Base-by-base conservation (phyloP, 1,140 invertebrate genomes). In the Triops longicaudatus region DNA sequence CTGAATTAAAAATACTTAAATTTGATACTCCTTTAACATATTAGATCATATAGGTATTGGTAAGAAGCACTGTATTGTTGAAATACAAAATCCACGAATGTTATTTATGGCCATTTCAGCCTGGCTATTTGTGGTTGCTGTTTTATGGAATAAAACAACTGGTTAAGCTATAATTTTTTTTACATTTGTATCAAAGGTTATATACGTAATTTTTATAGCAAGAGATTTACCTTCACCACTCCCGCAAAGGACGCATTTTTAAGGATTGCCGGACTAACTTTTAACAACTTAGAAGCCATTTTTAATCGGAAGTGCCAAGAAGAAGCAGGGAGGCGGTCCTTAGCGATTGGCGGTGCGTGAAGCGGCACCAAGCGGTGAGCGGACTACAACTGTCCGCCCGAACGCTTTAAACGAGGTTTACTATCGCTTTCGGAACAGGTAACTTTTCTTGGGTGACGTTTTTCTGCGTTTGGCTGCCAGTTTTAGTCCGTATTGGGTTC, bases 1-100 rank as follows among this genome's bases (percentile, higher is more conserved):
- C 76, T 77, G 26, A 41, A 28, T 26, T 14, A 78, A 26, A 74
- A 26, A 43, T 74, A 27, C 10, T 9, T 9, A n/a, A 77, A 73
- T 12, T 1, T 42, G 0, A 77, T 75, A 76, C 14, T 74, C 1
- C 5, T 11, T 31, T 76, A n/a, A 76, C 4, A 76, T 41, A 42
- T 17, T 12, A 43, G 11, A 12, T 42, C 17, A 17, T 26, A n/a
- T 75, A 31, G 4, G 43, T 42, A n/a, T 31, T 44, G 44, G 3
- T 63, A 41, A 6, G n/a, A 2, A 72, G 10, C 63, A 72, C 6
- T 28, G 2, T 9, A 27, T 22, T 7, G 22, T 27, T 22, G 9
- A 27, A 72, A 37, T 37, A 37, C 31, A 37, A 37, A 4, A 37
- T 2, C 7, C 31, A 37, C 31, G 31, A 37, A 37, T 37, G 31